Conservation (phyloP, 2,113 vertebrate species). For the Neodon shergylaensis region DNA sequence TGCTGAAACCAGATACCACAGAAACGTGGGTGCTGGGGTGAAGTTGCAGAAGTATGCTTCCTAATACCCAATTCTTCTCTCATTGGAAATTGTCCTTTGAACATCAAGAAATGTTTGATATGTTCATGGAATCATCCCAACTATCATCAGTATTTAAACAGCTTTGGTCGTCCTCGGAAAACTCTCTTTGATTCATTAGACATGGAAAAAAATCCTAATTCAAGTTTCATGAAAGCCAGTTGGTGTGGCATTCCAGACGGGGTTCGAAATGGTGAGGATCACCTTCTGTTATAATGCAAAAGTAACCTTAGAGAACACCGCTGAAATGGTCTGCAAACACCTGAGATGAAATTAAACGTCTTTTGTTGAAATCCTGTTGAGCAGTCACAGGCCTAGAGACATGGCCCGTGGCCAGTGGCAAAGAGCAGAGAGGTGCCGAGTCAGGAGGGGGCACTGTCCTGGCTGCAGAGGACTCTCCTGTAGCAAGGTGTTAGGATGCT, state of each 20-base stretch:
- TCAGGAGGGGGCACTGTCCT: too few species aligned
- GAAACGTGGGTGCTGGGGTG: background rate
- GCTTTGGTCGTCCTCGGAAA: background rate
- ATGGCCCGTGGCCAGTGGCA: background rate
- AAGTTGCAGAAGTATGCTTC: background rate
- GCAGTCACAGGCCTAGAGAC: background rate
- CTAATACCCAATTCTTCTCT: background rate
- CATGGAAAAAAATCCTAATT: background rate
- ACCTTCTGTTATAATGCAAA: background rate
- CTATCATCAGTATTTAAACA: background rate
- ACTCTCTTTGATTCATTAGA: conserved; percentile 2
- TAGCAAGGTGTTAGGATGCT: too few species aligned
- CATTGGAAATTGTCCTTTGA: background rate
- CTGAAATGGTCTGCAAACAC: background rate
- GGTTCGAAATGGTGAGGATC: background rate
- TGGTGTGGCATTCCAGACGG: background rate
- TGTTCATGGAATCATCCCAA: background rate
- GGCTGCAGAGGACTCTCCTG: too few species aligned
- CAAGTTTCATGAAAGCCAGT: background rate
- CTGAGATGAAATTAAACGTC: background rate
- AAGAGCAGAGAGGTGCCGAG: background rate
- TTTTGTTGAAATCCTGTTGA: background rate
- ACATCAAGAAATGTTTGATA: background rate
- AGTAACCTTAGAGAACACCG: background rate
- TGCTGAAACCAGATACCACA: background rate